phyloP scores from a whole-genome alignment of 2,888 invertebrate genomes.

The Carabus problematicus region DNA sequence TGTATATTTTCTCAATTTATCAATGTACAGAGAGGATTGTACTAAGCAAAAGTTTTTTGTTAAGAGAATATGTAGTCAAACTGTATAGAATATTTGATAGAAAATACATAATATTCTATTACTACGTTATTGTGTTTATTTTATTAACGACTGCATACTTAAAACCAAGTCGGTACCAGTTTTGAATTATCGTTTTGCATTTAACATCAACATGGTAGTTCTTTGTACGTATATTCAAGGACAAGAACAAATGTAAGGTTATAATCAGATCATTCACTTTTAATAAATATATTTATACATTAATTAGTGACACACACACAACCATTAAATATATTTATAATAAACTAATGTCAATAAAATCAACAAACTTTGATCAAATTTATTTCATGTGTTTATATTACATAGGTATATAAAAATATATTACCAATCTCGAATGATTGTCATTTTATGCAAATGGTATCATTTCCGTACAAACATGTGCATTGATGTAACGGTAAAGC shows the following conservation, averaged over 20 bases:
- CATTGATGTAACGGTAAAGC: slow-evolving; percentile 1
- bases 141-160: slow-evolving; percentile 3
- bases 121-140: slow-evolving; percentile 43
- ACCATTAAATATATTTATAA: too few species aligned
- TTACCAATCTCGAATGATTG: neutral
- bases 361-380: too few species aligned
- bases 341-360: too few species aligned
- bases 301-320: too few species aligned
- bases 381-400: too few species aligned
- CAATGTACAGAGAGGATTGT: slow-evolving; percentile 37
- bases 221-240: too few species aligned
- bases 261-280: too few species aligned
- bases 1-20: slow-evolving; percentile 39
- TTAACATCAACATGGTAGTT: too few species aligned
- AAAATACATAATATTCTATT: slow-evolving; percentile 56
- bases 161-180: too few species aligned
- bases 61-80: slow-evolving; percentile 43
- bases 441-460: neutral
- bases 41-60: slow-evolving; percentile 34
- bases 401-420: slow-evolving; percentile 11
- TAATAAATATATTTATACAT: too few species aligned
- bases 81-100: slow-evolving; percentile 58
- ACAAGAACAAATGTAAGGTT: too few species aligned
- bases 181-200: too few species aligned
- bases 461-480: neutral